phyloP scores from a whole-genome alignment of 2,888 invertebrate genomes.

The Tetragonula carbonaria region DNA sequence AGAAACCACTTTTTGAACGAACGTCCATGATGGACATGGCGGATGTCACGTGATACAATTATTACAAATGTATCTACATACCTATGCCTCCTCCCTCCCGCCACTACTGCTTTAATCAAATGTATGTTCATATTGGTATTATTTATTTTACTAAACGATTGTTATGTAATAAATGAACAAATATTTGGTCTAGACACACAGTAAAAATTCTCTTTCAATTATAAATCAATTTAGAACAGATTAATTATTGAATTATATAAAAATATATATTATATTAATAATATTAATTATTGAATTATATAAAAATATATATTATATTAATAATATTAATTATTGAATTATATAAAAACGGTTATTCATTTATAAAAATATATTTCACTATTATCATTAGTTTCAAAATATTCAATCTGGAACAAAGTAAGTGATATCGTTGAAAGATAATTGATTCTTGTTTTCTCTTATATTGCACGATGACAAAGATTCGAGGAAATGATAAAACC shows the following conservation, averaged over 20 bases:
- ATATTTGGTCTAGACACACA: too few species aligned
- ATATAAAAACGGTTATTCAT: neutral
- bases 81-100: too few species aligned
- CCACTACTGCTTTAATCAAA: too few species aligned
- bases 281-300: neutral
- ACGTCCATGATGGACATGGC: neutral
- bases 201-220: neutral
- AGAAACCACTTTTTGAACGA: slow-evolving; percentile 1
- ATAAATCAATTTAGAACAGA: neutral
- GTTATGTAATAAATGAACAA: too few species aligned
- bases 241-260: neutral
- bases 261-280: too few species aligned
- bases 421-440: neutral
- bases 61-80: too few species aligned
- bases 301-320: neutral
- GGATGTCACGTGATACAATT: slow-evolving; percentile 40
- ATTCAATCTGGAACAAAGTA: neutral
- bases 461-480: neutral
- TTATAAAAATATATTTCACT: neutral
- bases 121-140: too few species aligned
- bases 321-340: neutral
- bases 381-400: neutral
- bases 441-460: neutral
- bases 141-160: too few species aligned
- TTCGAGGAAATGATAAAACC: too few species aligned